Base-by-base conservation (phyloP, 1,140 invertebrate genomes). In the Lepidurus arcticus region DNA sequence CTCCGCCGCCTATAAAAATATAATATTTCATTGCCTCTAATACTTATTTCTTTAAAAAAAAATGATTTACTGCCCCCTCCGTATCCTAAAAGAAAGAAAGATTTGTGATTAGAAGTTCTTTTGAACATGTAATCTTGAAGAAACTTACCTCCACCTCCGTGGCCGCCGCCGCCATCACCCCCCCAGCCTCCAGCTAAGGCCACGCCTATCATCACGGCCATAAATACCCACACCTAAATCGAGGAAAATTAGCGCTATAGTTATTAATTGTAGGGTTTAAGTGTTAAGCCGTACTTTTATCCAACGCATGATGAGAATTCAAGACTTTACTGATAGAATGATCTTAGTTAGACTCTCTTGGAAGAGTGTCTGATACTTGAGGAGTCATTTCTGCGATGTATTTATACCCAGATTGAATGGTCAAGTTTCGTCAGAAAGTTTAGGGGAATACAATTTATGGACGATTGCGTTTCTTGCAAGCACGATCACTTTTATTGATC, bases 351-450 rank as follows among this genome's bases (percentile, higher is more conserved):
- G 53, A 16, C 53, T n/a, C 9, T 65, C 53, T 65, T 21, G 21
- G 53, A 65, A 65, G n/a, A 65, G 53, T 65, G 53, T 65, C 53
- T 65, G 53, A 65, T 65, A 65, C 53, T 65, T 65, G 7, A 65
- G 21, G 53, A n/a, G 16, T 65, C 53, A 65, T 65, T 65, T 65
- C 21, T 65, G 16, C 53, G 53, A 65, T 65, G 53, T 65, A 65
- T 65, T 65, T 65, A 65, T 65, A 65, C 53, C 53, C 53, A 65
- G 53, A 65, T 65, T 65, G 53, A 65, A 16, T 13, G 21, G 53
- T 16, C 53, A 21, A 65, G 53, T 65, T 65, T 65, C 21, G 53
- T 65, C 21, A n/a, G 9, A 65, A 65, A 65, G 53, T 7, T 13
- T n/a, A n/a, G 8, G 21, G 1, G 7, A 65, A 4, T 9, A 13